Conservation (phyloP, 2,113 vertebrate genomes). For the Rhinogobius similis region DNA sequence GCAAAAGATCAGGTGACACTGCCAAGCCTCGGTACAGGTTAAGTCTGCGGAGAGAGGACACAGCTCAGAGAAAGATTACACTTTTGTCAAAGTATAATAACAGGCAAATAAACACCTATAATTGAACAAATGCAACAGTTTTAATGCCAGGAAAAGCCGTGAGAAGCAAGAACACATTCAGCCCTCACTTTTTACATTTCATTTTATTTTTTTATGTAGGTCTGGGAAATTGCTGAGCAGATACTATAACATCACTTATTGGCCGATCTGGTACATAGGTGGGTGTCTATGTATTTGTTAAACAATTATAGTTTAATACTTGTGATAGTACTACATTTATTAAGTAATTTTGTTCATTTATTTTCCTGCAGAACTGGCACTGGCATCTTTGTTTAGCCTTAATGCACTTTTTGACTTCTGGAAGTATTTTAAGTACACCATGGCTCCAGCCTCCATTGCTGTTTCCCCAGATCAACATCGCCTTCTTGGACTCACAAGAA, state of each 20-base stretch:
- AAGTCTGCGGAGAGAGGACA: no score
- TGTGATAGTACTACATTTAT: not conserved
- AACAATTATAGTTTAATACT: not conserved
- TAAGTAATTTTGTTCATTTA: not conserved
- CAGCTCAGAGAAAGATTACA: no score
- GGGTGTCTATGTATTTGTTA: slow-evolving; percentile 55
- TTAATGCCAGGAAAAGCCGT: no score
- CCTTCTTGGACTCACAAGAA: slow-evolving; percentile 84
- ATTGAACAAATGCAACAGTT: no score
- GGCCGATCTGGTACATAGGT: slow-evolving; percentile 97
- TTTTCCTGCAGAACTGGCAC: slow-evolving; percentile 77
- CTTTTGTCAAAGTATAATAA: no score
- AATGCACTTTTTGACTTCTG: slow-evolving; percentile 96
- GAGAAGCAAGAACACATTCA: no score
- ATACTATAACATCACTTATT: slow-evolving; percentile 89
- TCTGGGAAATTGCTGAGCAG: slow-evolving; percentile 88
- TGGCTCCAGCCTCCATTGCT: slow-evolving; percentile 82
- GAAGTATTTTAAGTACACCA: slow-evolving; percentile 93
- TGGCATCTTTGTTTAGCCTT: slow-evolving; percentile 89
- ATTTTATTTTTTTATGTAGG: slow-evolving; percentile 76
- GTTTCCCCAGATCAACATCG: slow-evolving; percentile 84
- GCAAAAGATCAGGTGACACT: no score
- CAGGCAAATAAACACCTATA: no score
- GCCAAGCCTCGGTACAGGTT: no score
- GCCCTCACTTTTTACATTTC: no score